A percentile compares a stretch with the other conserved stretches of the same genome.
Evolutionary conservation across 2,113 vertebrate species (phyloP).

Genomic region (Potamarius usumacintae): DNA sequence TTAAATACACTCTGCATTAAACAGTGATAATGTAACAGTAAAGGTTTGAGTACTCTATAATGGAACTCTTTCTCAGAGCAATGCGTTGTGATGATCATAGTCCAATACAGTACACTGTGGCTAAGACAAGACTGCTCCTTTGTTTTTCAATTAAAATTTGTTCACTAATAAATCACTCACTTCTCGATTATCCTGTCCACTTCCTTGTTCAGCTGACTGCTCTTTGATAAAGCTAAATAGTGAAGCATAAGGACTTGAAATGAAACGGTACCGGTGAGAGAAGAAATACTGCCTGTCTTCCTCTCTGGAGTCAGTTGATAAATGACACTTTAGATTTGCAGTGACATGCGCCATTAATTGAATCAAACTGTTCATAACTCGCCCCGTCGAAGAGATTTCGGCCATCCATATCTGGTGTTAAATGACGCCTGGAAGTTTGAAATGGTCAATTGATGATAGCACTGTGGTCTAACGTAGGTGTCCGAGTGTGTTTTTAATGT

Average conservation of each 20-base stretch:
- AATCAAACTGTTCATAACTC: conserved; percentile 75
- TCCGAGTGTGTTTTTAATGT: conserved; percentile 7
- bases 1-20: neutral
- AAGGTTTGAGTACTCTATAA: neutral
- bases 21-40: neutral
- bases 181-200: neutral
- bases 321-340: conserved; percentile 72
- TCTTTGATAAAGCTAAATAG: conserved; percentile 40
- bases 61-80: neutral
- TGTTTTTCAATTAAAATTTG: neutral
- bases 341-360: conserved; percentile 70
- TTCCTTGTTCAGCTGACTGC: neutral
- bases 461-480: neutral
- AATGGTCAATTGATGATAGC: neutral
- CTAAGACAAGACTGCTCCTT: neutral
- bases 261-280: conserved; percentile 37
- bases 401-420: conserved; percentile 57
- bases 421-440: conserved; percentile 48
- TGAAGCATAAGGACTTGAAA: conserved; percentile 28
- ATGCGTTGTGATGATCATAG: neutral
- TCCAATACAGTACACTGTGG: neutral
- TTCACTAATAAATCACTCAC: conserved; percentile 25
- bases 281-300: conserved; percentile 27
- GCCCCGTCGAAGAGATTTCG: conserved; percentile 65
- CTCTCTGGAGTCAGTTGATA: conserved; percentile 64